Evolutionary conservation across 2,797 vertebrate species (phyloP), one percentile per base, ranked within the genome.

Genomic region (Syncerus caffer): DNA sequence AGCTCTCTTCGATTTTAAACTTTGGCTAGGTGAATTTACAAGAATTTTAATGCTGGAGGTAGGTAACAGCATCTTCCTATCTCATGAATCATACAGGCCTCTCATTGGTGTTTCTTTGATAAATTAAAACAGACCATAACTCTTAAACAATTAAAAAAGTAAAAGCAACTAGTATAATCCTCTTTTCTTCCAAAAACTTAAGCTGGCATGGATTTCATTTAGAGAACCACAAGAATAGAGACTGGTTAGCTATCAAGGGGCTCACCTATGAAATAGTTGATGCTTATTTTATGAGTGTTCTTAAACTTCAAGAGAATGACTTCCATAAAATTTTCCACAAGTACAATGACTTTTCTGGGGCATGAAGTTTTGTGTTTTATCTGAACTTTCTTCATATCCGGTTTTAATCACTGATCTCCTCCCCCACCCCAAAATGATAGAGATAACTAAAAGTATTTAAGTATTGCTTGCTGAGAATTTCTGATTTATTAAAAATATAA

Each of bases 401-500:
- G n/a, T 53, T 60, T 45, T 92, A 95, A 93, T 95, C 58, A 89
- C 6, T 88, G 80, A 64, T 51, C 17, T 53, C 51, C n/a, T 84
- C 42, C 51, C n/a, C 23, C 55, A 83, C 2, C 50, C 27, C 27
- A 90, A 95, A 96, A 60, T 93, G 27, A 93, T 29, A 90, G 76
- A 93, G 64, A 57, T 31, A 85, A 67, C 50, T 47, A 85, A 31
- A 79, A 57, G 51, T 93, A 50, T 90, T 96, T 91, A 87, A 89
- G 96, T 45, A 79, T 55, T 47, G 9, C 38, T 97, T 92, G 38
- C 79, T 97, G 79, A 85, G 80, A 93, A 94, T 92, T 93, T 96
- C 67, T 84, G 27, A 79, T 96, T 93, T 93, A 45, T 74, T 64
- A 92, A 93, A 98, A 88, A 80, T 90, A 11, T 80, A 94, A 97